Conservation (phyloP, 2,888 invertebrate genomes). For the Pachymerium ferrugineum region DNA sequence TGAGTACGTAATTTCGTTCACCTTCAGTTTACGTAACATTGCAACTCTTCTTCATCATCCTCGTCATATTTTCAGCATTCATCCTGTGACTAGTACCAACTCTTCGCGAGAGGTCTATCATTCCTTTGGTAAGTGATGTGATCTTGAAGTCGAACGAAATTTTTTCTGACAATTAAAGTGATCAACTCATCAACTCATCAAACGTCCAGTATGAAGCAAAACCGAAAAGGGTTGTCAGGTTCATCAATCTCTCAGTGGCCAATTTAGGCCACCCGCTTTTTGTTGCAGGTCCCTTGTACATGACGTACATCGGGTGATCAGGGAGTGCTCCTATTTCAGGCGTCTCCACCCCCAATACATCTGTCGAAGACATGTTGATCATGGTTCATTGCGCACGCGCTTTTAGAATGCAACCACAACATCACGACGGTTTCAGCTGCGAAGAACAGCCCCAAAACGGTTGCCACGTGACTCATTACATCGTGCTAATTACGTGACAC, state of each 20-base stretch:
- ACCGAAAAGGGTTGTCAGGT: constrained; percentile 37
- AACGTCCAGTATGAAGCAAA: constrained; percentile 28
- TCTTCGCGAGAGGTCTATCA: too few species aligned
- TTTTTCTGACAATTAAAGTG: too few species aligned
- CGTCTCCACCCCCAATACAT: constrained; percentile 40
- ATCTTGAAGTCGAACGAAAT: too few species aligned
- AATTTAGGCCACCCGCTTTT: constrained; percentile 44
- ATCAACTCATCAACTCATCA: constrained; percentile 33
- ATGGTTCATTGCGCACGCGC: constrained; percentile 42
- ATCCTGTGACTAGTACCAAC: too few species aligned
- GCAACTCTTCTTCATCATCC: too few species aligned
- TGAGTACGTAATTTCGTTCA: too few species aligned
- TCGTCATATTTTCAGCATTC: too few species aligned
- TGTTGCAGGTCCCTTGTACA: constrained; percentile 46
- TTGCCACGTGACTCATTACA: constrained; percentile 38
- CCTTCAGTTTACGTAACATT: too few species aligned
- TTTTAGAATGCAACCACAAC: constrained; percentile 38
- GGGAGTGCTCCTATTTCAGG: constrained; percentile 41
- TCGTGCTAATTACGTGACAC: constrained; percentile 40
- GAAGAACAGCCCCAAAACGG: constrained; percentile 39
- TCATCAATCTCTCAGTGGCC: constrained; percentile 39
- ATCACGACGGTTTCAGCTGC: constrained; percentile 40
- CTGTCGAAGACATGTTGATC: constrained; percentile 47
- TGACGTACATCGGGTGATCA: constrained; percentile 43
- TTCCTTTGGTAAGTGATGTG: too few species aligned